Percentiles rank a stretch among this genome's conserved stretches.
Evolutionary conservation across 2,797 vertebrate species (phyloP).

Genomic region (Sebastolobus altivelis): DNA sequence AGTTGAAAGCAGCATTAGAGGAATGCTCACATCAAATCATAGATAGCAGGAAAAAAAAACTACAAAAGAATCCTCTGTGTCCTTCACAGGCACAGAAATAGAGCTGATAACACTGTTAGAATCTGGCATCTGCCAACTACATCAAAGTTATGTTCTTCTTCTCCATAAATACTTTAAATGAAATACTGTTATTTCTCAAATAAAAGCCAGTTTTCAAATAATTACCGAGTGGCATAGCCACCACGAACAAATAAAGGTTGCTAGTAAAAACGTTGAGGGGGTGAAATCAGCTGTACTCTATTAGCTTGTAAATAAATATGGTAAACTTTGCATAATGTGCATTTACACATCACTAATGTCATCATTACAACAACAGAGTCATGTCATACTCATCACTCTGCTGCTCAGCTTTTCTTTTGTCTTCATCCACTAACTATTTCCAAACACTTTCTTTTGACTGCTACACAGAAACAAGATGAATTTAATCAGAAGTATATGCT

Average conservation of each 20-base stretch:
- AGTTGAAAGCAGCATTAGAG: background rate
- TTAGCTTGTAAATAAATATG: background rate
- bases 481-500: background rate
- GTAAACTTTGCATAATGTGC: background rate
- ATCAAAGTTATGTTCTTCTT: background rate
- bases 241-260: background rate
- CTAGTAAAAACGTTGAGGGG: background rate
- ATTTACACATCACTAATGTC: background rate
- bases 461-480: background rate
- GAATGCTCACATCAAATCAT: background rate
- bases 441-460: background rate
- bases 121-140: background rate
- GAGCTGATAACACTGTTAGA: background rate
- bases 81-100: conserved; percentile 5
- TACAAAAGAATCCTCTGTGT: background rate
- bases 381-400: background rate
- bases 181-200: background rate
- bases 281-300: background rate
- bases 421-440: background rate
- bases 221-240: background rate
- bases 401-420: background rate
- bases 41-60: background rate
- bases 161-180: background rate
- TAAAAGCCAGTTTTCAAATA: background rate
- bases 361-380: background rate